Evolutionary conservation across 2,113 vertebrate species (phyloP).

Genomic region (Osmerus mordax): DNA sequence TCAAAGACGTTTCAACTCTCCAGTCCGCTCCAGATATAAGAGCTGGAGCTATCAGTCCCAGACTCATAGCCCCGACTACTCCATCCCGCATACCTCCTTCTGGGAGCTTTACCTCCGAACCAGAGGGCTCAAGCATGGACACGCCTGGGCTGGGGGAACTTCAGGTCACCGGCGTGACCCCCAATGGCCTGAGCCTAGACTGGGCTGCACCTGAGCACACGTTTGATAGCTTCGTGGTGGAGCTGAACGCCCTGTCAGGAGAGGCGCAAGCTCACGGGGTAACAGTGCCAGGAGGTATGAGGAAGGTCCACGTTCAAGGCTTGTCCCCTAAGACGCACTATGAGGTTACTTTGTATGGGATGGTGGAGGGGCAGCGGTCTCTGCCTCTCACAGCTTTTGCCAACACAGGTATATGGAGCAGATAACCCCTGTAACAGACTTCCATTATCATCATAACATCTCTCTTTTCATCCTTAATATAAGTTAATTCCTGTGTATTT

Average conservation of each 20-base stretch:
- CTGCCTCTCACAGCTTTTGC: slow-evolving; percentile 53
- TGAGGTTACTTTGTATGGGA: slow-evolving; percentile 57
- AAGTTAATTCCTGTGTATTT: not conserved
- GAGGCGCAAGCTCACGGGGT: slow-evolving; percentile 18
- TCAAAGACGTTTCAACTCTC: slow-evolving; percentile 46
- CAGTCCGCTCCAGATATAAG: slow-evolving; percentile 28
- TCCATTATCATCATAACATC: slow-evolving; percentile 29
- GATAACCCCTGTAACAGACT: slow-evolving; percentile 23
- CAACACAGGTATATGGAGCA: slow-evolving; percentile 66
- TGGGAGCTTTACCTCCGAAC: slow-evolving; percentile 21
- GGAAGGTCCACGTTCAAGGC: slow-evolving; percentile 49
- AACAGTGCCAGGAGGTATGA: slow-evolving; percentile 51
- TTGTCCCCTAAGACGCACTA: slow-evolving; percentile 54
- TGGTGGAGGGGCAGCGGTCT: slow-evolving; percentile 53
- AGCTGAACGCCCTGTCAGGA: slow-evolving; percentile 44
- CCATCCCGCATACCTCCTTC: not conserved
- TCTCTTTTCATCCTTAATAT: not conserved
- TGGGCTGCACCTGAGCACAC: slow-evolving; percentile 45
- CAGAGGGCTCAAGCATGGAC: slow-evolving; percentile 30
- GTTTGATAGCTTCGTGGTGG: slow-evolving; percentile 56
- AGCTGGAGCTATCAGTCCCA: slow-evolving; percentile 18
- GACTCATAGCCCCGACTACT: slow-evolving; percentile 6
- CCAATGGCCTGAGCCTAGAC: slow-evolving; percentile 42
- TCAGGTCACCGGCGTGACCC: slow-evolving; percentile 38
- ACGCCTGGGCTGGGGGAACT: slow-evolving; percentile 20